Base-by-base conservation (phyloP, 2,888 invertebrate species). In the Biston stratarius region DNA sequence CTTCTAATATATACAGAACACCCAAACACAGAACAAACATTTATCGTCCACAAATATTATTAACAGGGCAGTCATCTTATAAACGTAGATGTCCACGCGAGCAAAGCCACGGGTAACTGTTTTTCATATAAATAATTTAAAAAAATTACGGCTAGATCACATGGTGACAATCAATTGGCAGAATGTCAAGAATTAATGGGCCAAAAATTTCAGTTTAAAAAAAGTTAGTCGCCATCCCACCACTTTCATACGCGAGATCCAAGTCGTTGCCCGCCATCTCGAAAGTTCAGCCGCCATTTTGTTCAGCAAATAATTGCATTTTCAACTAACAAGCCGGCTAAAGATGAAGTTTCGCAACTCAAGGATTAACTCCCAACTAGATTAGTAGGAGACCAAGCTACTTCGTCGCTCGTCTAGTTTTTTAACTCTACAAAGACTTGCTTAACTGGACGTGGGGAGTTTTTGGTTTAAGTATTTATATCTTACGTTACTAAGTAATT, bases 311-410 rank as follows among this genome's bases (percentile, higher is more conserved):
- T 44, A 65, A 44, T 61, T 59, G 61, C 56, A 38, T 60, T 60
- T 57, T 61, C 60, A 61, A 51, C 59, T 56, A 65, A 65, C 55
- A 49, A 65, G 59, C 47, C 42, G 45, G 56, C 42, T 10, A 47
- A 53, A 49, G 64, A 58, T 45, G 49, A 65, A 61, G 44, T 65
- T 65, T 49, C 15, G 49, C 34, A 57, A 45, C 64, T 59, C n/a
- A 1, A 55, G 48, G 65, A 65, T 65, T 55, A 61, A 65, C 61
- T 65, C 56, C 56, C 56, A 56, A 61, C 49, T 56, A 34, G 61
- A 65, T 65, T 65, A 64, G 53, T 60, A 15, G 38, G 47, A 48
- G 51, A 52, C 51, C 58, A 44, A 15, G 44, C 45, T 52, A 45
- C 47, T 60, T 60, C 47, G 64, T 40, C 5, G 38, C 38, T 49